Conservation (phyloP, 1,140 invertebrate genomes). For the Danaus plexippus region DNA sequence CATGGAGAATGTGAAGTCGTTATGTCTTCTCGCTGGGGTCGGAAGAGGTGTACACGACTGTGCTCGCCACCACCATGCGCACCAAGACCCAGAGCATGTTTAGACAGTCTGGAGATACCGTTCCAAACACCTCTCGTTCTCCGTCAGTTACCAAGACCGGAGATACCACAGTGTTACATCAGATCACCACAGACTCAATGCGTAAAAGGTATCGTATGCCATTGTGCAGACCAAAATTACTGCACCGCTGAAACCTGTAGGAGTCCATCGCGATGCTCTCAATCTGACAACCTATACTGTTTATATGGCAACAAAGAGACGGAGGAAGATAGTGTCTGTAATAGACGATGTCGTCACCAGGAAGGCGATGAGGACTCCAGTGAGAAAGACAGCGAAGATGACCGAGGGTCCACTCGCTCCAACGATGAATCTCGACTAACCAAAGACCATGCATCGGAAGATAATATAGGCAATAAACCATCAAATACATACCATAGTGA, state of each 20-base stretch:
- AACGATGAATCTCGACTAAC: neutral
- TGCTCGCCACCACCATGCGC: too few species aligned
- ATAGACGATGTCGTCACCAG: neutral
- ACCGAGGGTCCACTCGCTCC: neutral
- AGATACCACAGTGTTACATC: too few species aligned
- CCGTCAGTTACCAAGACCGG: too few species aligned
- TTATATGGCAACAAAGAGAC: neutral
- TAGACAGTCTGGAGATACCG: conserved; percentile 5
- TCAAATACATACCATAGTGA: too few species aligned
- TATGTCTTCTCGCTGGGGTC: too few species aligned
- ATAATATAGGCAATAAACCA: too few species aligned
- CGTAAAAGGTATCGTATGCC: conserved; percentile 1
- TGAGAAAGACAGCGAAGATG: conserved; percentile 5
- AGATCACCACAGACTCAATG: neutral
- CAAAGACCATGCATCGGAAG: neutral
- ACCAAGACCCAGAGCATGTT: neutral
- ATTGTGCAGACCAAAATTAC: conserved; percentile 15
- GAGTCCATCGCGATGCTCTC: too few species aligned
- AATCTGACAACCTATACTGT: too few species aligned
- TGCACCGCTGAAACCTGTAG: conserved; percentile 7
- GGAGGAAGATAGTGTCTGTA: neutral
- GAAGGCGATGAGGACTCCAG: neutral
- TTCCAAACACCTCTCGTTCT: too few species aligned
- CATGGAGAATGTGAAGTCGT: too few species aligned
- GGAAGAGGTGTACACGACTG: too few species aligned